Evolutionary conservation across 2,797 vertebrate species (phyloP).

Genomic region (Synanceia verrucosa): DNA sequence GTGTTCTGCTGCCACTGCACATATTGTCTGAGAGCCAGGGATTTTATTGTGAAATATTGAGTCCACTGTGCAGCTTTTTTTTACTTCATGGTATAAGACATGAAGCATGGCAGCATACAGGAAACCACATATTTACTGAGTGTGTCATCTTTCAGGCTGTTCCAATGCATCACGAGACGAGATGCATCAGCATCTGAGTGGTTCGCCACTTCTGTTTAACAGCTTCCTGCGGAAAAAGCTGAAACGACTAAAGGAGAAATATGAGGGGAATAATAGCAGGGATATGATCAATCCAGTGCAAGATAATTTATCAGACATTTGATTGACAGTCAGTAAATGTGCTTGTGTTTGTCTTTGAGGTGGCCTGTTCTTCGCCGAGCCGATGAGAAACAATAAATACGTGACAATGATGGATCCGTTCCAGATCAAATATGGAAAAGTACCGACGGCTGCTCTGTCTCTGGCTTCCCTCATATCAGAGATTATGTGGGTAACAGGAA

Average conservation of each 20-base stretch:
- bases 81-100: neutral
- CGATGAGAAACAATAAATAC: slow-evolving; percentile 71
- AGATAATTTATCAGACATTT: neutral
- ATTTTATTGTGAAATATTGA: neutral
- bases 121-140: neutral
- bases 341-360: slow-evolving; percentile 7
- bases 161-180: neutral
- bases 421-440: slow-evolving; percentile 77
- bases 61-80: neutral
- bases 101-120: neutral
- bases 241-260: neutral
- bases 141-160: neutral
- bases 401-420: slow-evolving; percentile 81
- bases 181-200: neutral
- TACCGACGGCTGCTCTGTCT: slow-evolving; percentile 62
- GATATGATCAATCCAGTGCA: neutral
- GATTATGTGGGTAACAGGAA: slow-evolving; percentile 75
- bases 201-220: neutral
- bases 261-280: no score
- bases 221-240: neutral
- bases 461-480: slow-evolving; percentile 66
- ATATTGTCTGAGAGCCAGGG: neutral
- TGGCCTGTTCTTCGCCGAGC: slow-evolving; percentile 71
- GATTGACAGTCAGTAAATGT: neutral
- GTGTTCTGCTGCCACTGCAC: neutral